Percentiles rank a stretch among this genome's conserved stretches.
phyloP scores from a whole-genome alignment of 2,888 invertebrate genomes.

The Ophion ventricosus region DNA sequence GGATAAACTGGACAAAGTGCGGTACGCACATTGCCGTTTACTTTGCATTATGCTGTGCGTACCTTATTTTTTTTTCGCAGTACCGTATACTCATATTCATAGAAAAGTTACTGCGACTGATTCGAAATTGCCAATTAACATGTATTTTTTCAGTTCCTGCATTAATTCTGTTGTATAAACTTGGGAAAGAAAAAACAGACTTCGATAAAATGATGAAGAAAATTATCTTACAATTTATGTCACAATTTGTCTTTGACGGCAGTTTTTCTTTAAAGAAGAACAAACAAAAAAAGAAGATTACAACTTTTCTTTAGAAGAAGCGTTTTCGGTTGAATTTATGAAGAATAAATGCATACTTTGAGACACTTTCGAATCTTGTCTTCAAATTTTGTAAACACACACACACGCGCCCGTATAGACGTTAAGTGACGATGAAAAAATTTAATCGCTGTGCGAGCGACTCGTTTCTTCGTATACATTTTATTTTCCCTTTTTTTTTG shows the following conservation, averaged over 20 bases:
- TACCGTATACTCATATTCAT: constrained; percentile 14
- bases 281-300: too few species aligned
- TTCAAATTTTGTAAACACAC: neutral
- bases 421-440: constrained; percentile 11
- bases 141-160: constrained; percentile 62
- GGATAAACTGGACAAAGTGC: neutral
- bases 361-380: neutral
- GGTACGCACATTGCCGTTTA: neutral
- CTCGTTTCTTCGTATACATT: neutral
- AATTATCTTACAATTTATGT: neutral
- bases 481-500: constrained; percentile 10
- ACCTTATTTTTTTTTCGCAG: too few species aligned
- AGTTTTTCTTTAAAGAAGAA: too few species aligned
- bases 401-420: neutral
- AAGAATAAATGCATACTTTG: neutral
- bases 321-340: neutral
- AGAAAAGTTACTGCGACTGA: constrained; percentile 46
- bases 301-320: neutral
- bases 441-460: neutral
- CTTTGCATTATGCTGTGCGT: constrained; percentile 1
- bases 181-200: constrained; percentile 25
- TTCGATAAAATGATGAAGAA: neutral
- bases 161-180: constrained; percentile 14
- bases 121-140: constrained; percentile 46
- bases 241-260: too few species aligned